phyloP scores from a whole-genome alignment of 35 echinoderm and acorn worm genomes.

The Lytechinus variegatus region DNA sequence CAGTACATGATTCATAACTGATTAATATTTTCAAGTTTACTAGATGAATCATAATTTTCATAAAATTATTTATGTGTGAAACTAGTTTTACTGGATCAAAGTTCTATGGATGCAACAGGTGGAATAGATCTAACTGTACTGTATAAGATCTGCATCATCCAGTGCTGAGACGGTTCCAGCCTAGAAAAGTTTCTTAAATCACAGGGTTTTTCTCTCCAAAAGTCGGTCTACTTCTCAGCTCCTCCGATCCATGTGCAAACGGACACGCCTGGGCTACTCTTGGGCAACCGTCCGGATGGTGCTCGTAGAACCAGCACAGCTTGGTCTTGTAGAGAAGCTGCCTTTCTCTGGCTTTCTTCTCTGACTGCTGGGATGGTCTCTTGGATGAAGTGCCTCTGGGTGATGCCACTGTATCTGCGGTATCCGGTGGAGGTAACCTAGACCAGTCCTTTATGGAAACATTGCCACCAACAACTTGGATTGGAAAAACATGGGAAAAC shows the following conservation, averaged over 20 bases:
- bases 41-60: no score
- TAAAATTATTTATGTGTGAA: no score
- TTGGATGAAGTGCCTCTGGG: background rate
- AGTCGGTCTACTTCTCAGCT: conserved; percentile 53
- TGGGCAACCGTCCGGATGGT: conserved; percentile 90
- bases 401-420: background rate
- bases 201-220: background rate
- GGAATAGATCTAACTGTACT: no score
- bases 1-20: no score
- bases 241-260: conserved; percentile 85
- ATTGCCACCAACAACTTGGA: conserved; percentile 61
- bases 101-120: no score
- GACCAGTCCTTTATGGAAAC: conserved; percentile 86
- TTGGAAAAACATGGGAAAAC: background rate
- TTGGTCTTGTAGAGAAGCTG: conserved; percentile 70
- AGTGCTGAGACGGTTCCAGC: background rate
- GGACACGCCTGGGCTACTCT: conserved; percentile 50
- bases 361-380: background rate
- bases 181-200: background rate
- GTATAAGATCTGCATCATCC: no score
- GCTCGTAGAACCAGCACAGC: conserved; percentile 75
- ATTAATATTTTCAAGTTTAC: no score
- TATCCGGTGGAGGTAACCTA: background rate
- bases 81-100: no score
- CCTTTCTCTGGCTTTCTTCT: conserved; percentile 20